Evolutionary conservation across 2,797 vertebrate species (phyloP).

Genomic region (Tangara arthus): DNA sequence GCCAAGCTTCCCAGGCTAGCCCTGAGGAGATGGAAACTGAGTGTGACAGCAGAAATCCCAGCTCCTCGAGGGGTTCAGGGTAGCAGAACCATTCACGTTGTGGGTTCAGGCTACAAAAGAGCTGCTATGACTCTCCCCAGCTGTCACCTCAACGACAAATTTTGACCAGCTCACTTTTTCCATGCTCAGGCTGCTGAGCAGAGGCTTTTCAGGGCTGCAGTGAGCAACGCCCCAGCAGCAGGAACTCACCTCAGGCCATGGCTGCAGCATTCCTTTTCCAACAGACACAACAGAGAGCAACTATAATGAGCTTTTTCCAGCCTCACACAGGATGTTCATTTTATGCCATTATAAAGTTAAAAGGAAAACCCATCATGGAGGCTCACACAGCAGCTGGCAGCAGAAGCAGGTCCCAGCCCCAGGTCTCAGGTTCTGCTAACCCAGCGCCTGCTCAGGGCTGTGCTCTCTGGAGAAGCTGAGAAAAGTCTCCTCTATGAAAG

Average conservation of each 20-base stretch:
- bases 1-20: neutral
- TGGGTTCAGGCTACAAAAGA: neutral
- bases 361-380: neutral
- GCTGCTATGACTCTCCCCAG: neutral
- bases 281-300: neutral
- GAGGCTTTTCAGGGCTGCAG: neutral
- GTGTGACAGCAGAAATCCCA: neutral
- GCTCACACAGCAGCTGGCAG: neutral
- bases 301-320: neutral
- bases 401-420: neutral
- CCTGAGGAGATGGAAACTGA: neutral
- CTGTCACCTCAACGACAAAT: neutral
- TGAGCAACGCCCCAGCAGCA: fast-evolving
- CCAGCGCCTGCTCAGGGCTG: neutral
- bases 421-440: neutral
- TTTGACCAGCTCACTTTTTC: neutral
- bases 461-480: neutral
- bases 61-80: fast-evolving
- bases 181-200: neutral
- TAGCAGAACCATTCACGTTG: fast-evolving
- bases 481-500: neutral
- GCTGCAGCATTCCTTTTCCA: neutral
- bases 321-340: neutral
- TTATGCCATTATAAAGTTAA: neutral
- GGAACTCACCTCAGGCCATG: fast-evolving